phyloP scores from a whole-genome alignment of 2,888 invertebrate genomes.

The Chrysolina haemoptera region DNA sequence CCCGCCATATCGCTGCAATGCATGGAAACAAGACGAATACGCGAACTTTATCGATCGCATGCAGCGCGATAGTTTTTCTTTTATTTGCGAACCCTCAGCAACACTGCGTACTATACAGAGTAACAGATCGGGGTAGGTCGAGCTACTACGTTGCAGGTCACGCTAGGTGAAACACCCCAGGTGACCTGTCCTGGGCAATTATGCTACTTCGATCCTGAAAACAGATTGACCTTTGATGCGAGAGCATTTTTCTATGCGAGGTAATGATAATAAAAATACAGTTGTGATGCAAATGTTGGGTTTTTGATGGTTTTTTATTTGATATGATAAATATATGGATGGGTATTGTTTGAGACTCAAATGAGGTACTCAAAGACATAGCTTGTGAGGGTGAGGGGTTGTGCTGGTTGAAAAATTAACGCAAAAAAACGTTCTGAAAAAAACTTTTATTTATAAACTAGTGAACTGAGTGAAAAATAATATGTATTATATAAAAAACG shows the following conservation, averaged over 20 bases:
- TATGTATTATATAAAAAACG: no score
- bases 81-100: slow-evolving; percentile 17
- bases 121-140: slow-evolving; percentile 19
- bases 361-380: no score
- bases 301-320: no score
- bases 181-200: slow-evolving; percentile 5
- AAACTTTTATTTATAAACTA: no score
- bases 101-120: slow-evolving; percentile 21
- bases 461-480: no score
- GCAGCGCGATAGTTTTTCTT: slow-evolving; percentile 6
- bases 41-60: slow-evolving; percentile 1
- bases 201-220: background rate
- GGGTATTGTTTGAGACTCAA: no score
- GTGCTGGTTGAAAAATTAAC: no score
- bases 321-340: no score
- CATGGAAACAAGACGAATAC: background rate
- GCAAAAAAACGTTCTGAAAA: no score
- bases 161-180: slow-evolving; percentile 20
- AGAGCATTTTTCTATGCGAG: background rate
- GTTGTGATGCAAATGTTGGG: no score
- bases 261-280: background rate
- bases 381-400: no score
- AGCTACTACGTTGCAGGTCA: slow-evolving; percentile 16
- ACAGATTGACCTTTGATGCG: background rate
- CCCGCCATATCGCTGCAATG: background rate